Evolutionary conservation across 2,797 vertebrate genomes (phyloP), one percentile per base, ranked within the genome.

Genomic region (Malurus splendens): DNA sequence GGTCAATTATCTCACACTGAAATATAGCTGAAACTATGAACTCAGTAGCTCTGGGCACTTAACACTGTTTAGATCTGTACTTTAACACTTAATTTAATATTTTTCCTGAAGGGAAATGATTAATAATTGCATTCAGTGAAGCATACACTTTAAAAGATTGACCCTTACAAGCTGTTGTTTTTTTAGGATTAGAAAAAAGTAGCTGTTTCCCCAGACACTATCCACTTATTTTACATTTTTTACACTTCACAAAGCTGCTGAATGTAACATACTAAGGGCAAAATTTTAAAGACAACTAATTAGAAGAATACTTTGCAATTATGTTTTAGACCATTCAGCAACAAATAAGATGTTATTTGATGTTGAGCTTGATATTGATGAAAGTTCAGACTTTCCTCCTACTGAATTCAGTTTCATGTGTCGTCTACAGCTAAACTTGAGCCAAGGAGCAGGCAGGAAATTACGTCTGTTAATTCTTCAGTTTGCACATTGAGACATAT

Each of bases 31-130:
- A 96, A 97, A 95, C 83, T 67, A 92, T 92, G 90, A 78, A 94
- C 93, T 96, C 90, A 87, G 93, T 95, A 96, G 93, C 89, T 93
- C 88, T 92, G 81, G 92, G 91, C 93, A 91, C 67, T 94, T 92
- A 94, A 94, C 92, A 93, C 79, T 96, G 93, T 96, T 97, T 96
- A 97, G 95, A 96, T 96, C 95, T 97, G 90, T 96, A 94, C 93
- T 97, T 97, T 96, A 97, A 97, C 95, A 96, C 96, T 97, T 97
- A 97, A 97, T 96, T 97, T 96, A 94, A 94, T 95, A 93, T 92
- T 96, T 97, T 96, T 97, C 95, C 94, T 95, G 92, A 95, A 97
- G 96, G 96, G 93, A 97, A 95, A 93, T 96, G 82, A 97, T 97
- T 97, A 97, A 96, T 97, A 97, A 97, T 96, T 97, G 93, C 96